These are phyloP conservation scores for Aricia agestis DNA, from an alignment of 1,140 invertebrate genomes.

Conservation along the genomic window DNA sequence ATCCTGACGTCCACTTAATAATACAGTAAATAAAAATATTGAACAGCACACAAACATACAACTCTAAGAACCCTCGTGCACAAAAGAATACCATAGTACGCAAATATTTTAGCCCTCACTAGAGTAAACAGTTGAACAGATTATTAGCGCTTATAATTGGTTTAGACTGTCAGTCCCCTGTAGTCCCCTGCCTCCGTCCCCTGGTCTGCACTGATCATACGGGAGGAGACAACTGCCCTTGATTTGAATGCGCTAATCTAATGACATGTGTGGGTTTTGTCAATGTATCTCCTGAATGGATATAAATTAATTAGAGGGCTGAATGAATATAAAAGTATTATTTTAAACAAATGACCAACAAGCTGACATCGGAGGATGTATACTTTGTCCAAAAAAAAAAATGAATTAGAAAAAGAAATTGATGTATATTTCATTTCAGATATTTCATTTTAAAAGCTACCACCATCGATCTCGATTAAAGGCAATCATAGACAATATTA, in stretches of 20 bases:
- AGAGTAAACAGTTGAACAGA: slow-evolving; percentile 50
- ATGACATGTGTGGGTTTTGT: slow-evolving; percentile 27
- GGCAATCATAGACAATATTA: too few relatives aligned
- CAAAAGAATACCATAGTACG: background rate
- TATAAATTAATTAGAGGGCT: background rate
- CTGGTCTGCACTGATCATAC: slow-evolving; percentile 20
- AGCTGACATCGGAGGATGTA: background rate
- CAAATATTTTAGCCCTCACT: slow-evolving; percentile 2
- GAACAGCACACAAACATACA: background rate
- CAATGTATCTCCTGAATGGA: background rate
- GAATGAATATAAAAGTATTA: background rate
- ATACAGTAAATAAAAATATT: background rate
- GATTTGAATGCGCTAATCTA: slow-evolving; percentile 54
- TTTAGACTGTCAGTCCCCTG: slow-evolving; percentile 53
- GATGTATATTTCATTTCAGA: too few relatives aligned
- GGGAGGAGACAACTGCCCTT: slow-evolving; percentile 36
- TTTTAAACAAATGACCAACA: background rate
- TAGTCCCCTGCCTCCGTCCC: slow-evolving; percentile 18
- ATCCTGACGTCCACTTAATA: too few relatives aligned
- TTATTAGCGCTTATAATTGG: slow-evolving; percentile 68
- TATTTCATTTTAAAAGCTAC: too few relatives aligned
- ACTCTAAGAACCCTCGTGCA: background rate
- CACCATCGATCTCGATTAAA: too few relatives aligned
- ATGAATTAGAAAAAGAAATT: too few relatives aligned
- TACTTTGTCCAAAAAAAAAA: background rate